phyloP scores from a whole-genome alignment of 2,888 invertebrate species.

The Harpalus rufipes region DNA sequence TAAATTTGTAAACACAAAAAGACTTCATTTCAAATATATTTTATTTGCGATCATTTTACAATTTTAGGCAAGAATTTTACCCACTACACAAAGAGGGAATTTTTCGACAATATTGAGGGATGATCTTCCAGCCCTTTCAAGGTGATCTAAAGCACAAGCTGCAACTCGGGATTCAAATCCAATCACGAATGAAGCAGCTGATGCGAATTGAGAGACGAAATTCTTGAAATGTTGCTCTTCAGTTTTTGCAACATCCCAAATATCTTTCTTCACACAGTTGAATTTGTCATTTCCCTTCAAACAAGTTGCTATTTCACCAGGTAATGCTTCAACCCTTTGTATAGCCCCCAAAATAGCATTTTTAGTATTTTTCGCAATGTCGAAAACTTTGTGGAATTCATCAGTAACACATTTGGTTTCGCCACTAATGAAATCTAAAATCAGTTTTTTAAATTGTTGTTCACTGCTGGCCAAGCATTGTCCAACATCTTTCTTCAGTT shows the following conservation, averaged over 20 bases:
- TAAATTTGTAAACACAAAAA: neutral
- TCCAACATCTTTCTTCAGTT: slow-evolving; percentile 28
- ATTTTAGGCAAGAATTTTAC: neutral
- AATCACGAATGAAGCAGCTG: neutral
- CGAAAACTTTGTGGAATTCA: slow-evolving; percentile 25
- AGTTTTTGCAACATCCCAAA: slow-evolving; percentile 26
- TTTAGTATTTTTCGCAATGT: neutral
- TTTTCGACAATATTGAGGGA: slow-evolving; percentile 8
- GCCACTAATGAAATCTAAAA: neutral
- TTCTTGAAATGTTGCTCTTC: neutral
- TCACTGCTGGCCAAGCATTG: neutral
- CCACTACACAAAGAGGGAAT: slow-evolving; percentile 20
- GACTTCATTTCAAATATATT: neutral
- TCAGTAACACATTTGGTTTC: slow-evolving; percentile 19
- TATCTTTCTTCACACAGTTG: slow-evolving; percentile 9
- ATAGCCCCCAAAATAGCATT: slow-evolving; percentile 3
- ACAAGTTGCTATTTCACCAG: slow-evolving; percentile 1
- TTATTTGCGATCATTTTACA: neutral
- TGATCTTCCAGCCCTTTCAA: neutral
- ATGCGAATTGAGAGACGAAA: neutral
- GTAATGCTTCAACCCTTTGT: neutral
- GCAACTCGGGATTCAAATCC: slow-evolving; percentile 18
- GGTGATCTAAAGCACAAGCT: slow-evolving; percentile 9
- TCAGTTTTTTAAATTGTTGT: slow-evolving; percentile 8
- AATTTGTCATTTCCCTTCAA: slow-evolving; percentile 10